Percentiles rank a stretch among this genome's conserved stretches.
Conservation (phyloP, 53 echinoderm and acorn worm species). For the Arbacia lixula region DNA sequence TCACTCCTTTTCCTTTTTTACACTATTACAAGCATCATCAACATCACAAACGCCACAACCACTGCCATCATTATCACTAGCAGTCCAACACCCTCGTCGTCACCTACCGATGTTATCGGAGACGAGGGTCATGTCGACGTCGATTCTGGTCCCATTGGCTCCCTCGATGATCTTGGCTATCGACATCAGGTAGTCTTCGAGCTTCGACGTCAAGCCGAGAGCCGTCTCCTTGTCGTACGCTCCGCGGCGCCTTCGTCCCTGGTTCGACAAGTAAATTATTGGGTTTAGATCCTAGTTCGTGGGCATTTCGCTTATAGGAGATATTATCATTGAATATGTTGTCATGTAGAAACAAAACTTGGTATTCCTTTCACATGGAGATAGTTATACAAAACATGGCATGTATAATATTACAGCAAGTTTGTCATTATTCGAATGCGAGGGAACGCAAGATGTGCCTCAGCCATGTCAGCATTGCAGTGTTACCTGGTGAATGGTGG, state of each 20-base stretch:
- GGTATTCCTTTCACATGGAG: no score
- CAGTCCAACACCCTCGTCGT: not conserved
- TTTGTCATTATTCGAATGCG: no score
- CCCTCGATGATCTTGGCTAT: slow-evolving; percentile 62
- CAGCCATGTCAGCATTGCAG: no score
- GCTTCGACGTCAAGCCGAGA: slow-evolving; percentile 26
- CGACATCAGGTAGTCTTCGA: slow-evolving; percentile 68
- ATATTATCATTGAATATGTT: no score
- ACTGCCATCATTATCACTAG: no score
- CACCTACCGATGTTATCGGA: slow-evolving; percentile 75
- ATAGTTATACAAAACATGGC: no score
- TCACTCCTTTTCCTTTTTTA: not conserved
- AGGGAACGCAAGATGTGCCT: no score
- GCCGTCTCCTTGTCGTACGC: slow-evolving; percentile 12
- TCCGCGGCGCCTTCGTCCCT: slow-evolving; percentile 19
- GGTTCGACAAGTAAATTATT: not conserved
- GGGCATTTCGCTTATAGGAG: no score
- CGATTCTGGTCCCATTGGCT: slow-evolving; percentile 54
- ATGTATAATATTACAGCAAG: no score
- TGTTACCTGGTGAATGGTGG: slow-evolving; percentile 85
- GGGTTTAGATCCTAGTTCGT: no score
- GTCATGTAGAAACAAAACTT: no score
- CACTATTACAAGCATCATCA: not conserved
- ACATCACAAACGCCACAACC: not conserved
- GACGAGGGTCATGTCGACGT: slow-evolving; percentile 63